Conservation (phyloP, 1,140 invertebrate species). For the Globodera rostochiensis region DNA sequence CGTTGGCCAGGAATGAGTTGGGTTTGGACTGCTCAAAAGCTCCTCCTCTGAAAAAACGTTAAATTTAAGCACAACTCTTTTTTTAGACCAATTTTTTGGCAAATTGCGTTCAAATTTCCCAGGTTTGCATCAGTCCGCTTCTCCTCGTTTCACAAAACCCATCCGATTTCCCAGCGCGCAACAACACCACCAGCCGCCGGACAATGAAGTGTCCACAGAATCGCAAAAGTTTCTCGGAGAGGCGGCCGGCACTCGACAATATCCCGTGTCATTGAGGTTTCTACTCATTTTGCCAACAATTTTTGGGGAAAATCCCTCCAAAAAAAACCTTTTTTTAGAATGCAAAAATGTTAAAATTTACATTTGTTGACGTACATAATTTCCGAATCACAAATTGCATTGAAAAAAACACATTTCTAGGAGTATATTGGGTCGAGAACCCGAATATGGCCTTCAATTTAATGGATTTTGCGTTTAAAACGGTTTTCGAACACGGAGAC, state of each 20-base stretch:
- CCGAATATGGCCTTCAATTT: no score
- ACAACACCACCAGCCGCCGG: neutral
- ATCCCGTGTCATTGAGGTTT: constrained; percentile 22
- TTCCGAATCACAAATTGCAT: no score
- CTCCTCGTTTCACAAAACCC: constrained; percentile 25
- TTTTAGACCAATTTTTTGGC: neutral
- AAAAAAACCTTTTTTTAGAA: no score
- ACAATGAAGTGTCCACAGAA: neutral
- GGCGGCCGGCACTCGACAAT: constrained; percentile 11
- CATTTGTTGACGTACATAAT: no score
- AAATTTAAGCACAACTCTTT: neutral
- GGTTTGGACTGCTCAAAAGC: no score
- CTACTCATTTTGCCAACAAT: neutral
- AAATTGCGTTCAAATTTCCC: neutral
- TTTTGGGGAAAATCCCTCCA: neutral
- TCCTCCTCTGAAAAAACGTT: no score
- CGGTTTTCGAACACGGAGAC: no score
- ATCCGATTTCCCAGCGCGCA: constrained; percentile 21
- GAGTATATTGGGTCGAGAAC: no score
- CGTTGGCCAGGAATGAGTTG: no score
- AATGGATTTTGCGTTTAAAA: no score
- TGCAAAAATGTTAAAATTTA: no score
- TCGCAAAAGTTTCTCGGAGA: constrained; percentile 32
- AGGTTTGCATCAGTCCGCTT: constrained; percentile 23
- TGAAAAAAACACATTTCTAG: no score